Percentiles rank a stretch among this genome's conserved stretches.
These are phyloP conservation scores for Diploptera punctata DNA, from an alignment of 2,888 invertebrate species.

Conservation along the genomic window DNA sequence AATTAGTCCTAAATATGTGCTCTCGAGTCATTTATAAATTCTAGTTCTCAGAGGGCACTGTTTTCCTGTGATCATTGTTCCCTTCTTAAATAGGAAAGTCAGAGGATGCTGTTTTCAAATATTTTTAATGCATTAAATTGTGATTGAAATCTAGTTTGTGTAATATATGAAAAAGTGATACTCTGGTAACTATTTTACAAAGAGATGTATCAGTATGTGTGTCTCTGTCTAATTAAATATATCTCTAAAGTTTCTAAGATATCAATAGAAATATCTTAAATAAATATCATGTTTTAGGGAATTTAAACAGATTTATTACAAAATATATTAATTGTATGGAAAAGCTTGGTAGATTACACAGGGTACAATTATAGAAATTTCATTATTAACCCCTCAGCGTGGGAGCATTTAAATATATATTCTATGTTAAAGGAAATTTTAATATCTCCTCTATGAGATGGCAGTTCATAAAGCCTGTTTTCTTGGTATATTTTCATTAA, in stretches of 20 bases:
- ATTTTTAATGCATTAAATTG: background rate
- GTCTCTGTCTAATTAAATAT: background rate
- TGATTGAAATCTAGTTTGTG: background rate
- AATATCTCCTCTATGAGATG: too few species aligned
- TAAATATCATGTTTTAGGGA: background rate
- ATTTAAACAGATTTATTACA: background rate
- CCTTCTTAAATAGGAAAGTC: constrained; percentile 7
- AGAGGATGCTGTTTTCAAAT: background rate
- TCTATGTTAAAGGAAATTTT: too few species aligned
- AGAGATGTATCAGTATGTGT: background rate
- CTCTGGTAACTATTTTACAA: background rate
- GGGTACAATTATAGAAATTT: too few species aligned
- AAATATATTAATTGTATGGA: too few species aligned
- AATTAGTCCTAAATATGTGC: constrained; percentile 6
- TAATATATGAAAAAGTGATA: constrained; percentile 10
- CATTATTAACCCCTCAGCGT: too few species aligned
- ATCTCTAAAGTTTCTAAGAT: constrained; percentile 1
- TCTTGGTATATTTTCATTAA: too few species aligned
- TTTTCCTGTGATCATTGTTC: constrained; percentile 29
- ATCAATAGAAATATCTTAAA: too few species aligned
- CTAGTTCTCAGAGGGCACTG: constrained; percentile 26
- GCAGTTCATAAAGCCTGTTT: too few species aligned
- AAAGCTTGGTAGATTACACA: too few species aligned
- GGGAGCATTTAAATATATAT: too few species aligned
- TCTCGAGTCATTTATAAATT: constrained; percentile 16